Conservation (phyloP, 2,113 vertebrate species). For the Anas platyrhynchos region DNA sequence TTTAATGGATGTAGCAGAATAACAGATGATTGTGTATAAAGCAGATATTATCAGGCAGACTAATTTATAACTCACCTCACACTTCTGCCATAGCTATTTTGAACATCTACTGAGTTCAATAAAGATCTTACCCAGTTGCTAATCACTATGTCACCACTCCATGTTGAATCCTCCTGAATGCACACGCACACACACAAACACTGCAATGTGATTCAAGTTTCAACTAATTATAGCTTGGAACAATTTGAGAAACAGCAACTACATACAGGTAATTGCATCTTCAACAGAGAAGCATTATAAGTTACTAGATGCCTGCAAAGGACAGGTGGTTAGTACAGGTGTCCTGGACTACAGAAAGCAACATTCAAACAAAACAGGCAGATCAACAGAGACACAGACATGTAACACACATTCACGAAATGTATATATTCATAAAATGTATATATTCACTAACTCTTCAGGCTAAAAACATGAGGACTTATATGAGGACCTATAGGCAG, state of each 20-base stretch:
- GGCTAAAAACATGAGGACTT: not conserved
- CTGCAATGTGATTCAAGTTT: not conserved
- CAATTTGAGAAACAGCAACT: not conserved
- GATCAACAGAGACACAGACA: not conserved
- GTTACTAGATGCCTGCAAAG: not conserved
- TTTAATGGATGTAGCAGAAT: not conserved
- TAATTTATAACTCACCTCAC: not conserved
- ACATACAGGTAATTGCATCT: not conserved
- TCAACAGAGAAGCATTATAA: not conserved
- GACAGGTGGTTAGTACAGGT: not conserved
- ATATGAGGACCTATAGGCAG: not conserved
- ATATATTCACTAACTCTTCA: not conserved
- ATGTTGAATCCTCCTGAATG: not conserved
- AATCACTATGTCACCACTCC: not conserved
- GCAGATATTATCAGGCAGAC: not conserved
- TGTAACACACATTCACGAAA: not conserved
- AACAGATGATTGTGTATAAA: not conserved
- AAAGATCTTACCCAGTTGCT: not conserved
- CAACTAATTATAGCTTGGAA: slow-evolving; percentile 19
- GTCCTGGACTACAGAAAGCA: not conserved
- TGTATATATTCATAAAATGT: not conserved
- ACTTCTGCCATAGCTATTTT: not conserved
- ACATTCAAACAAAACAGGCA: not conserved
- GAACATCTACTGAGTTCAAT: not conserved
- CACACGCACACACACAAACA: not conserved